Evolutionary conservation across 2,797 vertebrate genomes (phyloP).

Genomic region (Melanotaenia boesemani): DNA sequence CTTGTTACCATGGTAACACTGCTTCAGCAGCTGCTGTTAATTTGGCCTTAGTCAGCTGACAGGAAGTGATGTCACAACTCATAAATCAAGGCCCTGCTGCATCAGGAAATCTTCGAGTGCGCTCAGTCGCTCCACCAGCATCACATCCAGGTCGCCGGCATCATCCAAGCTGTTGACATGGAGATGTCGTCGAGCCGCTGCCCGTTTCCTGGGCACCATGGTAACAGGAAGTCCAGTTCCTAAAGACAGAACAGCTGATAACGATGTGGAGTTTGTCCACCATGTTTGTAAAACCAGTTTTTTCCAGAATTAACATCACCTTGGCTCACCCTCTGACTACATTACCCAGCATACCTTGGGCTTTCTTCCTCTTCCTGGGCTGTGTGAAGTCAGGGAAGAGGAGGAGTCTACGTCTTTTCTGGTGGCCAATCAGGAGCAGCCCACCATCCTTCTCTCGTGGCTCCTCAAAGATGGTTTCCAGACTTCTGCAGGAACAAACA

Average conservation of each 20-base stretch:
- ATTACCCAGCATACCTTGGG: slow-evolving; percentile 48
- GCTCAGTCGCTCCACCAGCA: slow-evolving; percentile 91
- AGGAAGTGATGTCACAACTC: slow-evolving; percentile 46
- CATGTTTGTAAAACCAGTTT: too few relatives aligned
- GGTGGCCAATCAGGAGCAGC: slow-evolving; percentile 91
- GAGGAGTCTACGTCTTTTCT: slow-evolving; percentile 92
- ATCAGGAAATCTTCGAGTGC: slow-evolving; percentile 92
- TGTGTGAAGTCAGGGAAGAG: slow-evolving; percentile 95
- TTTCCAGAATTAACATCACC: too few relatives aligned
- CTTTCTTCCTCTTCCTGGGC: slow-evolving; percentile 86
- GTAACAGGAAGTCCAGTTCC: slow-evolving; percentile 47
- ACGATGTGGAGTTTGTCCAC: too few relatives aligned
- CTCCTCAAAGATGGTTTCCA: slow-evolving; percentile 98
- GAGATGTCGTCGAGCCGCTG: slow-evolving; percentile 84
- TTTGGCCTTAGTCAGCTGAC: slow-evolving; percentile 43
- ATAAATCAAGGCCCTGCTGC: slow-evolving; percentile 81
- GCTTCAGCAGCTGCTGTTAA: slow-evolving; percentile 19
- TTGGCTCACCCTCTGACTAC: background rate
- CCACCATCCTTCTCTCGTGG: slow-evolving; percentile 92
- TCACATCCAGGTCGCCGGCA: slow-evolving; percentile 86
- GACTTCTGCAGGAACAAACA: slow-evolving; percentile 79
- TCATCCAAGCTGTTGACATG: slow-evolving; percentile 69
- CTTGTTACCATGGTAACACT: slow-evolving; percentile 3
- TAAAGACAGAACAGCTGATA: background rate
- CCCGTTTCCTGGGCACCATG: slow-evolving; percentile 70